Conservation (phyloP, 1,140 invertebrate genomes). For the Nephila pilipes region DNA sequence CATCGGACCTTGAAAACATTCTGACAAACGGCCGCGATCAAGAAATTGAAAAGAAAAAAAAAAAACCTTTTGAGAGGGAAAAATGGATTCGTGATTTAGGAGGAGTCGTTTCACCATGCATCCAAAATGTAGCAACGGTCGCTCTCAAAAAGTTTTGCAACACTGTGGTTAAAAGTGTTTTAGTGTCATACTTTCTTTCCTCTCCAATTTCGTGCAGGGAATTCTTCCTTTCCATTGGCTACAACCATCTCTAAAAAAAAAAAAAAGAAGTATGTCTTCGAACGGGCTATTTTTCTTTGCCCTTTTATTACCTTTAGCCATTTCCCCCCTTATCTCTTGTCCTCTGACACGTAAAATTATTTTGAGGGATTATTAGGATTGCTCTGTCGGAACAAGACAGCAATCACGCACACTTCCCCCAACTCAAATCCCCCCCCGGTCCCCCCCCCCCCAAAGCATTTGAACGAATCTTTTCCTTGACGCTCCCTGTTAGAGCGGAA, state of each 20-base stretch:
- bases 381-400: neutral
- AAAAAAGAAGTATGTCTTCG: neutral
- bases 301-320: neutral
- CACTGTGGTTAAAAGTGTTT: neutral
- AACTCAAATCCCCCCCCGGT: neutral
- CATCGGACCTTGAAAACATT: neutral
- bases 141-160: neutral
- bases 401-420: neutral
- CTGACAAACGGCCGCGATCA: neutral
- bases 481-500: neutral
- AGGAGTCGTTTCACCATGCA: neutral
- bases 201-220: neutral
- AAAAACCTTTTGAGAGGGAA: neutral
- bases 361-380: neutral
- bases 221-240: neutral
- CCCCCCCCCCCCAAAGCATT: neutral
- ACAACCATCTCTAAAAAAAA: neutral
- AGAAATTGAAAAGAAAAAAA: neutral
- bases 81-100: slow-evolving; percentile 9
- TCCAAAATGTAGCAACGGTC: neutral
- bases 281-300: neutral
- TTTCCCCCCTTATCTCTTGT: neutral
- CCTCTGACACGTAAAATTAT: neutral
- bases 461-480: neutral
- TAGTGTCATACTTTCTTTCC: neutral